Evolutionary conservation across 2,113 vertebrate genomes (phyloP), one percentile per base, ranked within the genome.

Genomic region (Sinocyclocheilus rhinocerous): DNA sequence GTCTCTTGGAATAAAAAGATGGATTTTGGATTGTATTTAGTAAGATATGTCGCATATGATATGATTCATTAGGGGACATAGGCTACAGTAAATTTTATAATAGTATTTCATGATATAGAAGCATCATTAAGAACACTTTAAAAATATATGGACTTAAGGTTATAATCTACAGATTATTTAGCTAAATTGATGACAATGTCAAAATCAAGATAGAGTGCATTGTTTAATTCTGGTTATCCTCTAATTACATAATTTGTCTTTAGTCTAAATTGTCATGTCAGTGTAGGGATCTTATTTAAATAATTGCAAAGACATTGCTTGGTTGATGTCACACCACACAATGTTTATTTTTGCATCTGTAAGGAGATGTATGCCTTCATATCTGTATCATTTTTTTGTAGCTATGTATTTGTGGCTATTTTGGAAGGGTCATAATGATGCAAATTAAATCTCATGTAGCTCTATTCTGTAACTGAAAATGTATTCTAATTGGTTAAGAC

Each of bases 381-480:
- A 50, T 29, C 42, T 52, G 42, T 50, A 33, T 22, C 4, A 45
- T 45, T 48, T 29, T 55, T 82, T 70, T 70, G 45, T 82, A 82
- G 79, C 42, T 81, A 29, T 39, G 81, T 83, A 55, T 83, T 55
- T 73, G 67, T 69, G 16, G 81, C 81, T 82, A 33, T 69, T 77
- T 59, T 73, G 22, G 20, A 59, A 84, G 29, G 48, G 82, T 24
- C 29, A n/a, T 72, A 73, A 84, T n/a, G 69, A 75, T 73, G 69
- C 69, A 73, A 83, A 39, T 39, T 0, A 73, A 83, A 73, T 83
- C 67, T 73, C 57, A 84, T 84, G 82, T 84, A 84, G 82, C 82
- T 73, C 67, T 83, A 42, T 55, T 55, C 20, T 84, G 33, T 84
- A 13, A 84, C 13, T 10, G 72, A 24, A 70, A 50, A 82, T 82